phyloP scores from a whole-genome alignment of 2,113 vertebrate species.

The Plotosus lineatus region DNA sequence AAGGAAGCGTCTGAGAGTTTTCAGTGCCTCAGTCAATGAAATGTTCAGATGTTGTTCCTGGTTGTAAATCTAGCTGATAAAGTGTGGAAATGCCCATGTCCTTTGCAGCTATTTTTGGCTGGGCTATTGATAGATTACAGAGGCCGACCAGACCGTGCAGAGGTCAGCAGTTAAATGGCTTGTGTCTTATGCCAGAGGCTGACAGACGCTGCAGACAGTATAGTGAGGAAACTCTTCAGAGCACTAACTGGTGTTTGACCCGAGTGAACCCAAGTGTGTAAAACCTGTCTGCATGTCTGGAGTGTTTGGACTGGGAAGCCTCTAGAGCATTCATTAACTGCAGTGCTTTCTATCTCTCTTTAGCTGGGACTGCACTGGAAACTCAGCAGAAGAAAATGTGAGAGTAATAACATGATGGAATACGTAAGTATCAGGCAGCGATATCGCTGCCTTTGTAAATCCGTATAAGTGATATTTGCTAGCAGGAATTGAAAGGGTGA shows the following conservation, averaged over 20 bases:
- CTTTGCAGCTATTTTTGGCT: slow-evolving; percentile 56
- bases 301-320: slow-evolving; percentile 47
- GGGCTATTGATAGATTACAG: slow-evolving; percentile 53
- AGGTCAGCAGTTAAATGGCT: slow-evolving; percentile 72
- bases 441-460: neutral
- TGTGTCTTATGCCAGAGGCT: slow-evolving; percentile 73
- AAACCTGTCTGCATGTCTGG: slow-evolving; percentile 54
- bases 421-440: slow-evolving; percentile 68
- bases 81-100: slow-evolving; percentile 53
- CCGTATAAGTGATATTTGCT: neutral
- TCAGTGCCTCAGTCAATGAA: slow-evolving; percentile 48
- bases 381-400: slow-evolving; percentile 97
- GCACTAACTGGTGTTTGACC: slow-evolving; percentile 72
- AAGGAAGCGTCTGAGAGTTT: neutral
- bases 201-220: slow-evolving; percentile 56
- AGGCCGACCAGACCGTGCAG: slow-evolving; percentile 54
- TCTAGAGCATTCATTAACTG: slow-evolving; percentile 48
- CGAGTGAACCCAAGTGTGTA: slow-evolving; percentile 49
- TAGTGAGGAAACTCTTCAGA: slow-evolving; percentile 71
- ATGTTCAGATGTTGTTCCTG: slow-evolving; percentile 50
- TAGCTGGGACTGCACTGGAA: slow-evolving; percentile 99
- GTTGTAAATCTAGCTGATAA: slow-evolving; percentile 59
- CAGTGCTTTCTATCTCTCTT: slow-evolving; percentile 58
- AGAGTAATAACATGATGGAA: slow-evolving; percentile 99
- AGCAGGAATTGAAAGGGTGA: neutral